These are phyloP conservation scores for Trichopria drosophilae DNA, from an alignment of 2,888 invertebrate species.

Conservation along the genomic window DNA sequence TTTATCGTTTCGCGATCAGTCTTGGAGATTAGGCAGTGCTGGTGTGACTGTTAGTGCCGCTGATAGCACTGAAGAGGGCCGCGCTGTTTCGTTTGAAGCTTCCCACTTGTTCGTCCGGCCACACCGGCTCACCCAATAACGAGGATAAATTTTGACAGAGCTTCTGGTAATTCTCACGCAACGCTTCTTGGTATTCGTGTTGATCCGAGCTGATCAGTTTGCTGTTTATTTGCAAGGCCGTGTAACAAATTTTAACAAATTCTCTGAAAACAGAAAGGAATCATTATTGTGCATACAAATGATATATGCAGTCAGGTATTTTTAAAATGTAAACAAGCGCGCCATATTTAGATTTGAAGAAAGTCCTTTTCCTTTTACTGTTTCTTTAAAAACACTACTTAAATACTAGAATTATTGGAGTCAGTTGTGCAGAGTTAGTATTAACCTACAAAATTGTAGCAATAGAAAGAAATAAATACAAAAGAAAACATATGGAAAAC, in stretches of 20 bases:
- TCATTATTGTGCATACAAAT: neutral
- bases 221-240: conserved; percentile 86
- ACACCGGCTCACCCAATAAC: conserved; percentile 74
- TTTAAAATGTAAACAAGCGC: no score
- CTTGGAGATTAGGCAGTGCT: conserved; percentile 70
- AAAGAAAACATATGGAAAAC: no score
- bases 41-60: conserved; percentile 78
- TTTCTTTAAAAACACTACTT: no score
- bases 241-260: conserved; percentile 87
- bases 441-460: no score
- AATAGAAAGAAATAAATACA: no score
- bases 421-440: no score
- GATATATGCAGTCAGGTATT: no score
- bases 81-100: conserved; percentile 75
- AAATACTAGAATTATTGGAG: no score
- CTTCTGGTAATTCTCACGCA: conserved; percentile 84
- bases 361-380: no score
- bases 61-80: conserved; percentile 78
- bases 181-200: conserved; percentile 86
- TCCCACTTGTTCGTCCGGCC: conserved; percentile 65
- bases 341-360: no score
- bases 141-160: conserved; percentile 76
- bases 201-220: conserved; percentile 87
- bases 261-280: conserved; percentile 66
- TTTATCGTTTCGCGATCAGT: no score